Evolutionary conservation across 2,888 invertebrate species (phyloP).

Genomic region (Uloborus plumipes): DNA sequence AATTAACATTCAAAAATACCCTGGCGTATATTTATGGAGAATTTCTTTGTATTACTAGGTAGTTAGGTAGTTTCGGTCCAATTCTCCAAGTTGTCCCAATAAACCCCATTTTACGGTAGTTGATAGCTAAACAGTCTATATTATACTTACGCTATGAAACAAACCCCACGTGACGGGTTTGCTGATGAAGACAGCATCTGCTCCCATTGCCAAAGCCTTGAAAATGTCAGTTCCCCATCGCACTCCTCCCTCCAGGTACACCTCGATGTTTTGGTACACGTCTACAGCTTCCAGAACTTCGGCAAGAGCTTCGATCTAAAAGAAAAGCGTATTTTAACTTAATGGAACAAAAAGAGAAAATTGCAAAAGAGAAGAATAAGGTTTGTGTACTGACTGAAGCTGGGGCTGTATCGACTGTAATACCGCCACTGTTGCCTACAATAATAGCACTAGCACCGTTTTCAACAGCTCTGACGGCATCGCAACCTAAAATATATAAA

Average conservation of each 20-base stretch:
- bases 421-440: background rate
- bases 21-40: background rate
- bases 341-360: too few relatives aligned
- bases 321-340: background rate
- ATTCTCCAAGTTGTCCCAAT: background rate
- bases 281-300: conserved; percentile 8
- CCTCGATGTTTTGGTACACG: conserved; percentile 5
- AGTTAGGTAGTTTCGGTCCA: background rate
- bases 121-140: background rate
- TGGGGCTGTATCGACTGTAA: background rate
- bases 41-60: too few relatives aligned
- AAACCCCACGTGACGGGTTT: background rate
- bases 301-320: conserved; percentile 2
- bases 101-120: too few relatives aligned
- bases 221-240: conserved; percentile 5
- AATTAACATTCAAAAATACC: too few relatives aligned
- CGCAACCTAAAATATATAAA: background rate
- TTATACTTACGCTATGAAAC: background rate
- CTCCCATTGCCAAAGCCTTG: conserved; percentile 2
- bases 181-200: background rate
- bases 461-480: conserved; percentile 4
- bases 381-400: background rate
- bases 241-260: background rate
- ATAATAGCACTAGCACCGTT: conserved; percentile 3
- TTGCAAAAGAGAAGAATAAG: too few relatives aligned